A percentile compares a stretch with the other conserved stretches of the same genome.
Evolutionary conservation across 2,888 invertebrate species (phyloP).

Genomic region (Campaea margaritaria): DNA sequence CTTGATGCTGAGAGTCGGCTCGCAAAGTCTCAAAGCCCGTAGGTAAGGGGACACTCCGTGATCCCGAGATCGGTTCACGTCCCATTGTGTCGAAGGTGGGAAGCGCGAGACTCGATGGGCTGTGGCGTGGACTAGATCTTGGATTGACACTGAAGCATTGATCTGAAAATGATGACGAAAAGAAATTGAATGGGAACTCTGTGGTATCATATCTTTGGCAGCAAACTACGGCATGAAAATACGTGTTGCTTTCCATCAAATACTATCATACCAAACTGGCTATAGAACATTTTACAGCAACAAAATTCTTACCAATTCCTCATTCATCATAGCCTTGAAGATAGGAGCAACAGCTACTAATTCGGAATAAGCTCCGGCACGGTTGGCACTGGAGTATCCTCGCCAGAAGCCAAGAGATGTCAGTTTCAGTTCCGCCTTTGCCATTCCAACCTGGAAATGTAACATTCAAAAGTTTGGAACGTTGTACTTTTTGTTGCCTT

Average conservation of each 20-base stretch:
- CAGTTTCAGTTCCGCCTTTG: conserved; percentile 86
- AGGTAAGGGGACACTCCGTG: conserved; percentile 92
- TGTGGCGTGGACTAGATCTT: conserved; percentile 87
- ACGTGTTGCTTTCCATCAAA: no score
- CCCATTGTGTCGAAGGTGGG: conserved; percentile 76
- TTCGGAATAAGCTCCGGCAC: conserved; percentile 91
- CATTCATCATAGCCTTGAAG: conserved; percentile 91
- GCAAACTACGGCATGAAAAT: no score
- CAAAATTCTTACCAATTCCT: conserved; percentile 84
- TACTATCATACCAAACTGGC: no score
- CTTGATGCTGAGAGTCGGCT: conserved; percentile 79
- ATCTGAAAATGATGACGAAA: conserved; percentile 67
- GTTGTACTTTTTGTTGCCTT: not conserved
- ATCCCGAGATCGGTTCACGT: conserved; percentile 87
- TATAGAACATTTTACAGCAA: no score
- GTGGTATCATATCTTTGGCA: no score
- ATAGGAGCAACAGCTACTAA: conserved; percentile 90
- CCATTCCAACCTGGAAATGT: conserved; percentile 83
- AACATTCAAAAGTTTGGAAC: not conserved
- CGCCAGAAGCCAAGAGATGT: conserved; percentile 89
- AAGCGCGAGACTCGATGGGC: conserved; percentile 87
- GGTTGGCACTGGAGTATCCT: conserved; percentile 92
- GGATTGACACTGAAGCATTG: conserved; percentile 85
- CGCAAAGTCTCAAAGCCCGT: conserved; percentile 88
- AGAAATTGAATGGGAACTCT: no score